Evolutionary conservation across 1,140 invertebrate genomes (phyloP), one percentile per base, ranked within the genome.

Genomic region (Plectrocnemia conspersa): DNA sequence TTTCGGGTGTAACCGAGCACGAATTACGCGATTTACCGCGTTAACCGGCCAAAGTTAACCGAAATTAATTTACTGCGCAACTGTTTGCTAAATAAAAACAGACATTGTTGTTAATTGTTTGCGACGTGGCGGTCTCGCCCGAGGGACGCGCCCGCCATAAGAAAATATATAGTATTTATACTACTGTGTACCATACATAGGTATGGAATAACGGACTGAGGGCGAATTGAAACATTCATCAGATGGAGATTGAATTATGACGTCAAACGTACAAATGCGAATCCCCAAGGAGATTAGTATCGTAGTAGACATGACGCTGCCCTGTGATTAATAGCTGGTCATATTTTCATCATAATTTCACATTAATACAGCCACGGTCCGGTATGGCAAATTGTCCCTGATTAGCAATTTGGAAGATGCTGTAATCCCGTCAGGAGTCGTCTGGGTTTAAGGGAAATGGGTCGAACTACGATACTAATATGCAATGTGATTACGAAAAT

Each of bases 31-130:
- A 54, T 35, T 33, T 36, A 36, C 52, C 29, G 36, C 38, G 18
- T 40, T 35, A 21, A 44, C 50, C 50, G 38, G 25, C 7, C 49
- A 27, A 52, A 52, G 49, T 38, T 52, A 40, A 52, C 47, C 47
- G 33, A 57, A 57, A 57, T 57, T 57, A 57, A 57, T 57, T 57
- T 52, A 52, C 47, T 44, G 40, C 19, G 36, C 41, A 52, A 46
- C 48, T 57, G 55, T 57, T 57, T 52, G 55, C 55, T 41, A 57
- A 57, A 57, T 41, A 57, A 57, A 57, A 57, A 44, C 55, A 57
- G 41, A 49, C 46, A 47, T 45, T 41, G 45, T 50, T 50, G 54
- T 56, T 56, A 56, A 56, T 56, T 56, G 54, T 49, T 49, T 49
- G 45, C 45, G 36, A 49, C 46, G 54, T 44, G 54, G 54, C 24